Evolutionary conservation across 2,113 vertebrate species (phyloP), one percentile per base, ranked within the genome.

Genomic region (Leptobrachium leishanense): DNA sequence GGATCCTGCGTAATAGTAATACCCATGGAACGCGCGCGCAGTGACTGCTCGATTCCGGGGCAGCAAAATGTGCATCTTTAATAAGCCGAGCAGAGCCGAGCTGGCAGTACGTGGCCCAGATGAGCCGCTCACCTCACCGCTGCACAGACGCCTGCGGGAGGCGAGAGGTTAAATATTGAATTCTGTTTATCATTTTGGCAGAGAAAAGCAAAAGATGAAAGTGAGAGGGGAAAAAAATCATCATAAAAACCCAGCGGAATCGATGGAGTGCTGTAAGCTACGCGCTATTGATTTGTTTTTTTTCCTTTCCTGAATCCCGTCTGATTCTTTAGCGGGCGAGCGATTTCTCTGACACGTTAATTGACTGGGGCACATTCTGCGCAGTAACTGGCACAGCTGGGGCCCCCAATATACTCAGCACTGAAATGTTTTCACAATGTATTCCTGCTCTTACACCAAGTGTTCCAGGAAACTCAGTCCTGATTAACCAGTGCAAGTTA

Each of bases 121-220:
- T n/a, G n/a, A n/a, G n/a, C n/a, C n/a, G n/a, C n/a, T n/a, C n/a
- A n/a, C n/a, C n/a, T n/a, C n/a, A n/a, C n/a, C n/a, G n/a, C n/a
- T n/a, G n/a, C n/a, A n/a, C n/a, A n/a, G n/a, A n/a, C n/a, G 20
- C 41, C 15, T 76, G 2, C 57, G 39, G 62, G 31, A 79, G 40
- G 57, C 42, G 20, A 65, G 20, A 79, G 77, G 77, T 79, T 79
- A 79, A 76, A 72, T 54, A 72, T 43, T 79, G 59, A 55, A 79
- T 79, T 79, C 54, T 70, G 63, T 77, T 77, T 71, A 79, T 79
- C 67, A 57, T 67, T 74, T 74, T 79, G 71, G 70, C 77, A 79
- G 77, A 73, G 39, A 79, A 11, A 11, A 74, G n/a, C 50, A 68
- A 73, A 79, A 73, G 31, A 79, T 67, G 40, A 79, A 79, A 67